Conservation (phyloP, 2,113 vertebrate genomes). For the Pristiophorus japonicus region DNA sequence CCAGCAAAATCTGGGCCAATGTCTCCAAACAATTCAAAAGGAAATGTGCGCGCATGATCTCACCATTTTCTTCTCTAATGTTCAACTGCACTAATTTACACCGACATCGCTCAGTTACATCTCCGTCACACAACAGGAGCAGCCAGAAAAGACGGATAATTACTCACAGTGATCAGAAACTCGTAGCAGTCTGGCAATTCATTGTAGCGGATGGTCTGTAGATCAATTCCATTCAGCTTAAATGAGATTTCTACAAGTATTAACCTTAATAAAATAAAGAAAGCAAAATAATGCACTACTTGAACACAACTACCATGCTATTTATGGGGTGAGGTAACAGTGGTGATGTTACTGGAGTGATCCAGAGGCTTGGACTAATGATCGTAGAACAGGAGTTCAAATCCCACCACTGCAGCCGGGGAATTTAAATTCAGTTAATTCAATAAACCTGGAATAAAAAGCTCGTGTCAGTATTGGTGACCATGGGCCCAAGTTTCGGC, state of each 20-base stretch:
- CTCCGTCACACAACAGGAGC: not conserved
- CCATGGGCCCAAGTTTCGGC: no score
- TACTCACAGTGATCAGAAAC: slow-evolving; percentile 73
- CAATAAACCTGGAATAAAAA: no score
- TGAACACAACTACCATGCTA: not conserved
- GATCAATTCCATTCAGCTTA: slow-evolving; percentile 80
- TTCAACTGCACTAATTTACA: not conserved
- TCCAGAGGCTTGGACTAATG: no score
- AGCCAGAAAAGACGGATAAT: not conserved
- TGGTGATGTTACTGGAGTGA: no score
- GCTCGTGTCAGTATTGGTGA: no score
- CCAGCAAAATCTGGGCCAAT: not conserved
- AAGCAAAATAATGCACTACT: slow-evolving; percentile 23
- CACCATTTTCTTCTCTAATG: not conserved
- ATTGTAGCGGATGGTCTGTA: slow-evolving; percentile 75
- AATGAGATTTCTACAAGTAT: slow-evolving; percentile 77
- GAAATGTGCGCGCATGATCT: no score
- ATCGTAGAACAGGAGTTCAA: no score
- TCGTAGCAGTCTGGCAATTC: slow-evolving; percentile 86
- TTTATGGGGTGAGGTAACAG: not conserved
- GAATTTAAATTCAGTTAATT: no score
- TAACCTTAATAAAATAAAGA: slow-evolving; percentile 61
- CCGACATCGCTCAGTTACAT: not conserved
- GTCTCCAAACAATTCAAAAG: not conserved
- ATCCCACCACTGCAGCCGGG: no score